Evolutionary conservation across 1,140 invertebrate genomes (phyloP), one percentile per base, ranked within the genome.

Genomic region (Sarcophaga bullata): DNA sequence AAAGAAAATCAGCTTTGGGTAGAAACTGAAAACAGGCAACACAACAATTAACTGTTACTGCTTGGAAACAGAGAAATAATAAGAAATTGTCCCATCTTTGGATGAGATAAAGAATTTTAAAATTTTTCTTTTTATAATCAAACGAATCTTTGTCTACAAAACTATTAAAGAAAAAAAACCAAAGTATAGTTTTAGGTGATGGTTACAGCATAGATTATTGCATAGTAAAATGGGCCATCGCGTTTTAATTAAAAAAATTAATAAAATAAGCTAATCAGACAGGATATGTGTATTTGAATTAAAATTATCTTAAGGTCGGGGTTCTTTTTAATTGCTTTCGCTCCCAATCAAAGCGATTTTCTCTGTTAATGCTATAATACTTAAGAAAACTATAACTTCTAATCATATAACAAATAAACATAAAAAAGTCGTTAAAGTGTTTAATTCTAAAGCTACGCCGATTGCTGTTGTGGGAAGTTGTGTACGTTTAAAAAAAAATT

Each of bases 401-500:
- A 19, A 37, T 37, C 25, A 37, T n/a, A n/a, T n/a, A n/a, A n/a
- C n/a, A n/a, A n/a, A n/a, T n/a, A 37, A 37, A 37, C 1, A 37
- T 37, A 37, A 37, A 37, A 37, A 37, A n/a, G 19, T 68, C 62
- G n/a, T 68, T 8, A 7, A 68, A 7, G 17, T 25, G 17, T 68
- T 8, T 8, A 37, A 37, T 37, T 2, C 4, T 68, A 13, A n/a
- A 58, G 15, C 54, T 58, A 58, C 54, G n/a, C 25, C 4, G 25
- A 37, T 37, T 37, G 54, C n/a, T 58, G 54, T 58, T 13, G 54
- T 58, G 15, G 54, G 7, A n/a, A 19, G 62, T 78, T 78, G n/a
- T 19, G n/a, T 52, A 68, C n/a, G 75, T 78, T 49, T 48, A 72
- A 72, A 62, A 10, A 62, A 62, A 72, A 72, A 19, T 72, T 72